These are phyloP conservation scores for Mobula birostris DNA, from an alignment of 2,113 vertebrate species.

Conservation along the genomic window DNA sequence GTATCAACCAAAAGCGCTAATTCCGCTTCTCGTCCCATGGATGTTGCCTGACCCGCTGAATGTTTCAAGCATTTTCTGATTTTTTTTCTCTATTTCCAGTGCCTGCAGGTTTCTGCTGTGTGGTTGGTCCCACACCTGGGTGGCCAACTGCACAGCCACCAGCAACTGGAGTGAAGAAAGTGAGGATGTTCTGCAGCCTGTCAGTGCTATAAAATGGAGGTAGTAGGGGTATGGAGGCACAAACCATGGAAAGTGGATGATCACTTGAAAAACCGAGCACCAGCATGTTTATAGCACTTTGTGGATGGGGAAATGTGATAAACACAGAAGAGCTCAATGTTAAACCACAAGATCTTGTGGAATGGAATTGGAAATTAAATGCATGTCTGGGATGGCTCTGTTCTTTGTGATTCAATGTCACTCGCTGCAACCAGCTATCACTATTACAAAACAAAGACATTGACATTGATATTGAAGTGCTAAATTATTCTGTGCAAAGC, in stretches of 20 bases:
- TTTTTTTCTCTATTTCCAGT: too few relatives aligned
- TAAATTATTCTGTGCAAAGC: background rate
- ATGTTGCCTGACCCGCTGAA: too few relatives aligned
- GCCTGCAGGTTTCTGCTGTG: too few relatives aligned
- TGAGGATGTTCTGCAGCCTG: too few relatives aligned
- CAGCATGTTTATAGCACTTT: background rate
- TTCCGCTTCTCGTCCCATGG: too few relatives aligned
- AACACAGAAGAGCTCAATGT: background rate
- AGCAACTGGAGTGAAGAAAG: background rate
- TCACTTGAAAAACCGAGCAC: background rate
- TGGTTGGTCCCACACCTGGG: too few relatives aligned
- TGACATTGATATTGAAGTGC: background rate
- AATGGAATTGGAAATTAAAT: conserved; percentile 5
- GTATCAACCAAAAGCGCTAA: too few relatives aligned
- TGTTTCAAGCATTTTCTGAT: too few relatives aligned
- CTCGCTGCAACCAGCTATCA: background rate
- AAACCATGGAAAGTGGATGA: background rate
- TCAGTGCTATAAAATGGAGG: background rate
- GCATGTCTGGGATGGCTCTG: conserved; percentile 8
- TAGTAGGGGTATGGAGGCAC: background rate
- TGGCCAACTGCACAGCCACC: background rate
- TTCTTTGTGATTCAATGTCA: background rate
- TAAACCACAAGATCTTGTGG: background rate
- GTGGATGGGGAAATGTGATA: background rate
- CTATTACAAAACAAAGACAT: background rate